Evolutionary conservation across 2,113 vertebrate species (phyloP), one percentile per base, ranked within the genome.

Genomic region (Vanacampus margaritifer): DNA sequence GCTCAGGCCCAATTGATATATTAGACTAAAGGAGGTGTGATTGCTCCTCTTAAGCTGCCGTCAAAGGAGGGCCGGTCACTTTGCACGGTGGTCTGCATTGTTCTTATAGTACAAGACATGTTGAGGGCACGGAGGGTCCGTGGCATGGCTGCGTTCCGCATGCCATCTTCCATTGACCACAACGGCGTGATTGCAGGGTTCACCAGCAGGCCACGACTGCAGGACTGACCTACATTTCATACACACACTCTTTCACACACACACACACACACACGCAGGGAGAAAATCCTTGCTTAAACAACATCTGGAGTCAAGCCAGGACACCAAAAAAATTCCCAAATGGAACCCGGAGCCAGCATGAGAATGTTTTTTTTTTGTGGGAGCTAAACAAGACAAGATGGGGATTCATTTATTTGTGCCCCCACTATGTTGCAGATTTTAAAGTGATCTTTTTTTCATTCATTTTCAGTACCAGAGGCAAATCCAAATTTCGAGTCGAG

Each of bases 221-320:
- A 84, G 69, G 76, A 72, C 84, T 91, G 90, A 91, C 91, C 91
- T 90, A 92, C 76, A 89, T 90, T 87, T 85, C 39, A 51, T 26
- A 60, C 23, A 24, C 16, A 39, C 16, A 46, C 63, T 45, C 28
- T 43, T 59, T 51, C 58, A 59, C 59, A 45, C 53, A 62, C 68
- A 58, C 26, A 68, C 61, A 53, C 24, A 54, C 16, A 46, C 46
- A 24, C 68, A 41, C 43, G 24, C 75, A 64, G 63, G 66, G 50
- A 45, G 9, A 24, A 69, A 64, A 72, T 17, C 75, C 65, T 72
- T 59, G 23, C 37, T 43, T 57, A 16, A 28, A 32, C 48, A 51
- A 23, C 54, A 57, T 57, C 54, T 57, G 54, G 54, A 57, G 26
- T 57, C 54, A 9, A 26, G 6, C 54, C 54, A 57, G 26, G 54